These are phyloP conservation scores for Onthophagus taurus DNA, from an alignment of 1,140 invertebrate species.

Conservation along the genomic window DNA sequence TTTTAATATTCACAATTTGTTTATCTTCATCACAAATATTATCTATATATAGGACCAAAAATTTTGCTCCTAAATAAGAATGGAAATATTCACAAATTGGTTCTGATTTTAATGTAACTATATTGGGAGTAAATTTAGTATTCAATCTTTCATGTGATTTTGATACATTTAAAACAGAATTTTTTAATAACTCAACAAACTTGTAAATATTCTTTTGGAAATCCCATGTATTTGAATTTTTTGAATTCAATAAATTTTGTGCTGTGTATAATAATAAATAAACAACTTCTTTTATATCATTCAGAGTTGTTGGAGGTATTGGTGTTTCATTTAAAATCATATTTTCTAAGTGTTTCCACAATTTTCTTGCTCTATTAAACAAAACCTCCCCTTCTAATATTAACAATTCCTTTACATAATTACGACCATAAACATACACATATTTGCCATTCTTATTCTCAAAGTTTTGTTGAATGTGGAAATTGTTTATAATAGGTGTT, in stretches of 20 bases:
- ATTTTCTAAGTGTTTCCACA: conserved; percentile 26
- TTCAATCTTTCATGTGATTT: conserved; percentile 18
- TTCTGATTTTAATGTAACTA: conserved; percentile 14
- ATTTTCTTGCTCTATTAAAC: conserved; percentile 18
- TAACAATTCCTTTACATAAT: conserved; percentile 17
- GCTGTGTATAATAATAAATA: conserved; percentile 17
- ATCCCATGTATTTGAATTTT: conserved; percentile 11
- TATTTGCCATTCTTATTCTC: too few relatives aligned
- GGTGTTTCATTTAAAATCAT: conserved; percentile 17
- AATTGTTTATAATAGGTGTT: too few relatives aligned
- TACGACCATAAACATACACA: too few relatives aligned
- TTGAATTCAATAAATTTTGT: conserved; percentile 16
- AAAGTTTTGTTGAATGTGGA: too few relatives aligned
- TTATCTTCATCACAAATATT: conserved; percentile 6
- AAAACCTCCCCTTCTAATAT: conserved; percentile 23
- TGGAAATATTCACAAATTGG: conserved; percentile 28
- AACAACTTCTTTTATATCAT: conserved; percentile 17
- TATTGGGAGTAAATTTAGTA: conserved; percentile 17
- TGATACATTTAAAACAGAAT: conserved; percentile 13
- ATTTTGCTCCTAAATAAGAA: conserved; percentile 24
- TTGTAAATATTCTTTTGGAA: conserved; percentile 13
- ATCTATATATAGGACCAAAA: conserved; percentile 18
- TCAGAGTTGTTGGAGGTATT: conserved; percentile 11
- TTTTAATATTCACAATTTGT: too few relatives aligned
- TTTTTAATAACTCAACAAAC: conserved; percentile 9